phyloP scores from a whole-genome alignment of 2,113 vertebrate genomes.

The Xenopus borealis region DNA sequence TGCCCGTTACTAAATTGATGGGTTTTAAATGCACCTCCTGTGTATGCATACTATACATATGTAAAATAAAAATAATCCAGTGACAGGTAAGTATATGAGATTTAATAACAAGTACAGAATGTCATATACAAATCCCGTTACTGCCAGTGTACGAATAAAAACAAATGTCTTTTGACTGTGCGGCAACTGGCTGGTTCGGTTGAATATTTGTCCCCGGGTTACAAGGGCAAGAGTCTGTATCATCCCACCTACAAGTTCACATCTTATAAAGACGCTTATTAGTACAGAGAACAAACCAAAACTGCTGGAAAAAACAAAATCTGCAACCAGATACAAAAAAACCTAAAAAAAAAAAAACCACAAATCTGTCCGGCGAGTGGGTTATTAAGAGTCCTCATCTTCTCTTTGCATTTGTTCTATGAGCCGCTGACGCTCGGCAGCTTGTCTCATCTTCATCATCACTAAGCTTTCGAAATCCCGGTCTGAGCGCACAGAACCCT shows the following conservation, averaged over 20 bases:
- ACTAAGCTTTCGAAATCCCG: constrained; percentile 93
- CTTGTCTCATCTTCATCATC: constrained; percentile 95
- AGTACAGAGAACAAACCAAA: neutral
- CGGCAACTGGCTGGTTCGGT: neutral
- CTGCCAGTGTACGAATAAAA: too few relatives aligned
- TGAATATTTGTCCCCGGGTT: neutral
- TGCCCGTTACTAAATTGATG: too few relatives aligned
- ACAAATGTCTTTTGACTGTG: too few relatives aligned
- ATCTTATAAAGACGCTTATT: neutral
- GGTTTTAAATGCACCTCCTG: too few relatives aligned
- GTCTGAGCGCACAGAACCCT: constrained; percentile 76
- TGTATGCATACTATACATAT: too few relatives aligned
- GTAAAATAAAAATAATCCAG: too few relatives aligned
- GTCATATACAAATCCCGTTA: too few relatives aligned
- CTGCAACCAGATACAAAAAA: constrained; percentile 1
- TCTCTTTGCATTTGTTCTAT: constrained; percentile 84
- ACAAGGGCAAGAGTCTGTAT: neutral
- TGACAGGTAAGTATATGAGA: too few relatives aligned
- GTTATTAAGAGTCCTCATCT: constrained; percentile 67
- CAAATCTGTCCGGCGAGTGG: neutral
- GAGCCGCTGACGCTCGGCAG: constrained; percentile 86
- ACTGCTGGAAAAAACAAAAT: neutral
- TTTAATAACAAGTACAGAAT: too few relatives aligned
- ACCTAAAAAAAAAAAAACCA: too few relatives aligned
- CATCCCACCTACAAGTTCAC: neutral